Base-by-base conservation (phyloP, 2,888 invertebrate species). In the Melangyna quadrimaculata region DNA sequence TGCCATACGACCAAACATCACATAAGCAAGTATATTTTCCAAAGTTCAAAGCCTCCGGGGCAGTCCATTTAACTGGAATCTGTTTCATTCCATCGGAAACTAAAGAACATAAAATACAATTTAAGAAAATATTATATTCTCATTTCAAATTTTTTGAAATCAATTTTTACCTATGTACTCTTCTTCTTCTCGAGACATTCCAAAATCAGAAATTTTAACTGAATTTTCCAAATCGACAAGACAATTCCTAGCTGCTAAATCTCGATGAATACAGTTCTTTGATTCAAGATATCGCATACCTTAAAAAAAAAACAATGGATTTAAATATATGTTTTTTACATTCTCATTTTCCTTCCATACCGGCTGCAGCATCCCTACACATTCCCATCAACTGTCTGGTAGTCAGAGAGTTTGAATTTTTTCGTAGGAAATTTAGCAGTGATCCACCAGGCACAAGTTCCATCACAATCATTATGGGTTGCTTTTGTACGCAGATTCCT, bases 391-490 rank as follows among this genome's bases (percentile, higher is more conserved):
- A 93, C 57, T 96, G 94, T 27, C 94, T 93, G 73, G 95, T 94
- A 48, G 94, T 93, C 65, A 98, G 93, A 7, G 92, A 92, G 17
- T 94, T 92, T 10, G 96, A 94, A 89, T 97, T 95, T 89, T 96
- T 97, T 72, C 98, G 94, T 72, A 99, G 94, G 93, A 96, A 98
- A 87, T 96, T 97, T 61, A 98, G 93, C 75, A 99, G 93, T 2
- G 98, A 98, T 57, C 98, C 98, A 89, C 98, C 92, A 48, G 92
- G 95, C 57, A 98, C 98, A 84, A 98, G 94, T 93, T 99, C 99
- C 99, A 99, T 99, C 37, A 99, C 98, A 89, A 99, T 98, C 98
- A 99, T 98, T 78, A 99, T 98, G 0, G 99, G 99, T 89, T 98
- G 98, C 90, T 98, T 97, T 92, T 98, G 98, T 87, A 98, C 98